Evolutionary conservation across 1,140 invertebrate genomes (phyloP), one percentile per base, ranked within the genome.

Genomic region (Cotesia typhae): DNA sequence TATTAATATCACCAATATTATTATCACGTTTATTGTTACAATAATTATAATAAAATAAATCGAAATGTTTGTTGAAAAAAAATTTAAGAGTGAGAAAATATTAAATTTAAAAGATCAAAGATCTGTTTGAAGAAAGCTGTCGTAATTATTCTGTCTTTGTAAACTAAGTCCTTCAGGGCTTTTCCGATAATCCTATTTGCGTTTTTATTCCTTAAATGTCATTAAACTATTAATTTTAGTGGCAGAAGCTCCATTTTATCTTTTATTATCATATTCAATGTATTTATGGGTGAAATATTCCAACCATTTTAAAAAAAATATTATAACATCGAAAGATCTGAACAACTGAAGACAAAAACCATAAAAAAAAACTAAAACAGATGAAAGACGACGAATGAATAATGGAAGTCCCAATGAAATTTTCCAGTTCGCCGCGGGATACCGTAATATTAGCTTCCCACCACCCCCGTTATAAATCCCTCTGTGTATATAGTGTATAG

Each of bases 341-440:
- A 28, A 28, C 28, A 28, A 28, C 28, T 28, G 28, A 28, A 28
- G 28, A 28, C 28, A 17, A 6, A 57, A 57, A 20, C 1, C 37
- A 37, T 37, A 61, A 17, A 47, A 70, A 57, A 76, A 66, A 20
- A 67, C 1, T 36, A 70, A 68, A 51, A 12, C 17, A 4, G 14
- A 60, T 14, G 10, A 71, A 28, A 64, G 55, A 52, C 51, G 9
- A 63, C 14, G 77, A 77, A 86, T 84, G 82, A 87, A 87, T 87
- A 87, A 87, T 87, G 83, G 80, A 85, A 85, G 78, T 82, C 82
- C 79, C 79, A 86, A 87, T 87, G 84, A 86, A 85, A 85, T 86
- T 86, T 87, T 85, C 84, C 83, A 85, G 78, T 78, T 83, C 84
- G 83, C 85, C 80, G 83, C 84, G 82, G 85, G 85, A 80, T 77